These are phyloP conservation scores for Drosophila paramelanica DNA, from an alignment of 2,888 invertebrate species.

Conservation along the genomic window DNA sequence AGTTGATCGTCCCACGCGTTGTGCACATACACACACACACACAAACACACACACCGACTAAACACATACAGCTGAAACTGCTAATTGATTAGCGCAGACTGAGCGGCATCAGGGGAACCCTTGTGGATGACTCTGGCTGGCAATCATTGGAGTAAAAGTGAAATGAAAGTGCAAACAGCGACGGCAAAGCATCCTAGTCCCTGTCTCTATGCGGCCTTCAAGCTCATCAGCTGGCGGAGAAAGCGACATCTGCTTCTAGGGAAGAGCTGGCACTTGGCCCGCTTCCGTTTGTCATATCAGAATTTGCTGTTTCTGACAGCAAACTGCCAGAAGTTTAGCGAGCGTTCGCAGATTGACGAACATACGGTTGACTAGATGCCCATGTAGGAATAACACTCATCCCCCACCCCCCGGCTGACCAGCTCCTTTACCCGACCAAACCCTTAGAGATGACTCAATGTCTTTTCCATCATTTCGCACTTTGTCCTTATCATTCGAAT, in stretches of 20 bases:
- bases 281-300: constrained; percentile 74
- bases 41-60: constrained; percentile 4
- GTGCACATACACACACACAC: constrained; percentile 25
- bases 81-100: constrained; percentile 57
- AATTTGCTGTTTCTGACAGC: constrained; percentile 71
- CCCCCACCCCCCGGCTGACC: not conserved
- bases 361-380: constrained; percentile 38
- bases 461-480: constrained; percentile 49
- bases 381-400: constrained; percentile 1
- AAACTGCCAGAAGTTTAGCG: constrained; percentile 69
- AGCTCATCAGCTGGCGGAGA: constrained; percentile 27
- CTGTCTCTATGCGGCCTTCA: constrained; percentile 9
- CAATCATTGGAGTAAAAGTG: constrained; percentile 52
- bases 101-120: constrained; percentile 15
- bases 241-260: constrained; percentile 51
- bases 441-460: constrained; percentile 36
- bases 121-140: constrained; percentile 3
- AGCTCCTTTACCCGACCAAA: not conserved
- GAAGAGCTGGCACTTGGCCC: constrained; percentile 45
- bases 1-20: constrained; percentile 39
- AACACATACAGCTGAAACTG: constrained; percentile 29
- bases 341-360: constrained; percentile 66
- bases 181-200: constrained; percentile 24
- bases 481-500: constrained; percentile 56
- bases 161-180: constrained; percentile 48